Evolutionary conservation across 2,888 invertebrate genomes (phyloP), one percentile per base, ranked within the genome.

Genomic region (Napeogenes inachia): DNA sequence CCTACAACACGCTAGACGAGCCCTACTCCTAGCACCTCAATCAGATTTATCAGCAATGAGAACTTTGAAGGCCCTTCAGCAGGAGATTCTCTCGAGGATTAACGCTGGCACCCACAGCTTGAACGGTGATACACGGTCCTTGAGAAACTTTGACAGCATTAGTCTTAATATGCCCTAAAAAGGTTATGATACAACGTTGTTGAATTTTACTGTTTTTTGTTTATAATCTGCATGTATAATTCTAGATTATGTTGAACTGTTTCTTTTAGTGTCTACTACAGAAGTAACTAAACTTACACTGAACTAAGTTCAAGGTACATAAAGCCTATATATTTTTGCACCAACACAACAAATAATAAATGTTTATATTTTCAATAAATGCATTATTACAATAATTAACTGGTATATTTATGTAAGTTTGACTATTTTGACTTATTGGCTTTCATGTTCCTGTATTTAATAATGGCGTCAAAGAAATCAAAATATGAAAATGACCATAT

Each of bases 1-100:
- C 0, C 87, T 97, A 30, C 92, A 93, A 2, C 98, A 98, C 79
- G 94, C 97, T 12, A 93, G 95, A 70, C 94, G 96, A 78, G 98
- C 98, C 0, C 80, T 96, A 35, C 85, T 93, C 45, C 85, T 95
- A 13, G 94, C 95, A 0, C 96, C 96, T 0, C 87, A 93, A 13
- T 93, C 93, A 65, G 96, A 95, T 75, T 81, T 92, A 10, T 94
- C 96, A 73, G 93, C 96, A 45, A 92, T 94, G 57, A 92, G 95
- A 66, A 94, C 96, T 4, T 85, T 96, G n/a, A 91, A 93, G 56
- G 92, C 94, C 12, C 85, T 97, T 4, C 93, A 94, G 71, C 96
- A 96, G 64, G 96, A 97, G 77, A 93, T 95, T 59, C 77, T 89
- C 1, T 77, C 89, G 33, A 81, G 90, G 67, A 86, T 92, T 70